A percentile compares a stretch with the other conserved stretches of the same genome.
phyloP scores from a whole-genome alignment of 2,888 invertebrate genomes.

The Aethes cnicana region DNA sequence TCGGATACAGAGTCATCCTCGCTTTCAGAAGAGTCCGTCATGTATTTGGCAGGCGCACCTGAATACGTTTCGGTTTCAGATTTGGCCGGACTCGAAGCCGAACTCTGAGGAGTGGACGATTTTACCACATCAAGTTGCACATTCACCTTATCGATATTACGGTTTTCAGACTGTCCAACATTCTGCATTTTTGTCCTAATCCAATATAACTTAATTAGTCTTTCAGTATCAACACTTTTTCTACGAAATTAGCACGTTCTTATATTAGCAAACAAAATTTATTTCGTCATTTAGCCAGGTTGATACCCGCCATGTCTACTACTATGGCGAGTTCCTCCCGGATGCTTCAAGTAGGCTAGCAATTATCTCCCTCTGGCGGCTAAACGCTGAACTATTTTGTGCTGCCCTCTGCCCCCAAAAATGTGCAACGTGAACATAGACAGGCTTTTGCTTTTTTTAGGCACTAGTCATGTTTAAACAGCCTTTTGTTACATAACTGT shows the following conservation, averaged over 20 bases:
- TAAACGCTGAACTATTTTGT: conserved; percentile 58
- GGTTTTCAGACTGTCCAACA: conserved; percentile 93
- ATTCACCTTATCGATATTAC: conserved; percentile 91
- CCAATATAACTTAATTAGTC: conserved; percentile 80
- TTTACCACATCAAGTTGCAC: conserved; percentile 87
- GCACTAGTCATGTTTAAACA: too few species aligned
- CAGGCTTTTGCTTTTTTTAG: too few species aligned
- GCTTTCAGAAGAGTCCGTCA: conserved; percentile 96
- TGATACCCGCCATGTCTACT: conserved; percentile 91
- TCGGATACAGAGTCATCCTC: conserved; percentile 98
- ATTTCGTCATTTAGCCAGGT: conserved; percentile 86
- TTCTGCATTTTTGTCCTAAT: conserved; percentile 94
- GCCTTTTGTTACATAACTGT: too few species aligned
- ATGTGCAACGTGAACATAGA: conserved; percentile 41
- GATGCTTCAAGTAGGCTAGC: conserved; percentile 84
- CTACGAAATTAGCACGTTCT: conserved; percentile 80
- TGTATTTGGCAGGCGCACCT: conserved; percentile 92
- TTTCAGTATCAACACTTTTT: conserved; percentile 80
- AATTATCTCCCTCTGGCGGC: conserved; percentile 77
- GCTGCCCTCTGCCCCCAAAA: conserved; percentile 67
- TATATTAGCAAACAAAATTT: conserved; percentile 82
- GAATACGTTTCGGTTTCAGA: conserved; percentile 94
- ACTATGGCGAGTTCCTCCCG: conserved; percentile 87
- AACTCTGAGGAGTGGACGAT: conserved; percentile 92
- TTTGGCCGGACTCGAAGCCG: conserved; percentile 91